Evolutionary conservation across 2,797 vertebrate species (phyloP), one percentile per base, ranked within the genome.

Genomic region (Lerista edwardsae): DNA sequence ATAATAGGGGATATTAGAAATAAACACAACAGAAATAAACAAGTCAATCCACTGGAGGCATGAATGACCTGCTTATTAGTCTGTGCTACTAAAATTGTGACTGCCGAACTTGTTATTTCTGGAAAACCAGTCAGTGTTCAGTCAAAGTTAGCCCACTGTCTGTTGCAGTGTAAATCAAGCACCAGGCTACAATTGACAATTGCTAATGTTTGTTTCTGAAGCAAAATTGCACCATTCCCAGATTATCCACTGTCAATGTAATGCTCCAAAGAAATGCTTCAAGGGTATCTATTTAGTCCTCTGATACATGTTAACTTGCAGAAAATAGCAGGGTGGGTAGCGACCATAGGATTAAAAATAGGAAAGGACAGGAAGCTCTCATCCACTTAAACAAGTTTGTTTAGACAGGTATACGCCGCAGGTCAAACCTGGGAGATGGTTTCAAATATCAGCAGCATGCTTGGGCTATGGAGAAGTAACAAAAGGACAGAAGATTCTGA

Each of bases 61-160:
- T 31, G 51, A 57, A 69, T 12, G 34, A 21, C 11, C 10, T 36
- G 51, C 78, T 0, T 0, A 61, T 36, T 34, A 14, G 72, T 4
- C 11, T 82, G 0, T 55, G 5, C 74, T n/a, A 7, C 21, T 68
- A 25, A 68, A 68, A 68, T 6, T 69, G 6, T 29, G 65, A 34
- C 25, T 55, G 17, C 1, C 62, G 17, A 77, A 41, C 9, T 85
- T 80, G 80, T 62, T 77, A 2, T 88, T 82, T 74, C 80, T 47
- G 65, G 81, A 83, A 82, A 2, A 51, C 0, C 87, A 87, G 81
- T 55, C 75, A 82, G 74, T 11, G 25, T 79, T 41, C 73, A 69
- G 29, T 83, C 15, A 84, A 90, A 91, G 75, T 7, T 4, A 62
- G 34, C 5, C 1, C 81, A 11, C 77, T 62, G 4, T 57, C 59